phyloP scores from a whole-genome alignment of 2,888 invertebrate species.

The Fragum fragum region DNA sequence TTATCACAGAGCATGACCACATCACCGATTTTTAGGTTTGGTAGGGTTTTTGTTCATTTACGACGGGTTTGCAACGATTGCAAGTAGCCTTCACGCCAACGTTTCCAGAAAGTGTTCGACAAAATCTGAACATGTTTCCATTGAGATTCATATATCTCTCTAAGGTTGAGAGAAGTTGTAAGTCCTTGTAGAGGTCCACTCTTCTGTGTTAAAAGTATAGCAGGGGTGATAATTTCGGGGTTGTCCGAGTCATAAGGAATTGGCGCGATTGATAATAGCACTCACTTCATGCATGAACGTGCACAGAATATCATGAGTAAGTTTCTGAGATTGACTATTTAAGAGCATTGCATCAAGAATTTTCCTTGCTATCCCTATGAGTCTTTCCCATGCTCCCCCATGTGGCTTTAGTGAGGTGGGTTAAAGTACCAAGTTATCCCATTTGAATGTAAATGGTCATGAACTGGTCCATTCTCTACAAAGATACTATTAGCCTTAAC shows the following conservation, averaged over 20 bases:
- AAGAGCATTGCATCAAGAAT: slow-evolving; percentile 51
- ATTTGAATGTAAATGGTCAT: neutral
- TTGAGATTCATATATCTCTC: neutral
- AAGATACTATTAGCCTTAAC: too few species aligned
- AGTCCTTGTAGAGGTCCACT: neutral
- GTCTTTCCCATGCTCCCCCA: slow-evolving; percentile 56
- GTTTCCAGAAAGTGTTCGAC: neutral
- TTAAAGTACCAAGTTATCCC: slow-evolving; percentile 53
- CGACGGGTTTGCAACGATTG: neutral
- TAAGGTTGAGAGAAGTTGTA: neutral
- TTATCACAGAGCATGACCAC: too few species aligned
- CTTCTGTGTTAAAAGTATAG: neutral
- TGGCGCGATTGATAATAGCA: slow-evolving; percentile 45
- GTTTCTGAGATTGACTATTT: slow-evolving; percentile 11
- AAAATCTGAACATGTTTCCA: neutral
- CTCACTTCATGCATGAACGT: slow-evolving; percentile 60
- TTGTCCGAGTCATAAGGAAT: neutral
- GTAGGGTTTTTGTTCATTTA: too few species aligned
- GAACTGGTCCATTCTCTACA: slow-evolving; percentile 38
- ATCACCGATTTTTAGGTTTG: too few species aligned
- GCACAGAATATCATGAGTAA: slow-evolving; percentile 57
- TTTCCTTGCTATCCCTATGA: slow-evolving; percentile 38
- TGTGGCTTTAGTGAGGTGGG: slow-evolving; percentile 51
- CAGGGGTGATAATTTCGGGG: neutral
- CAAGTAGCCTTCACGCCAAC: neutral